Conservation (phyloP, 2,113 vertebrate species). For the Nipponia nippon region DNA sequence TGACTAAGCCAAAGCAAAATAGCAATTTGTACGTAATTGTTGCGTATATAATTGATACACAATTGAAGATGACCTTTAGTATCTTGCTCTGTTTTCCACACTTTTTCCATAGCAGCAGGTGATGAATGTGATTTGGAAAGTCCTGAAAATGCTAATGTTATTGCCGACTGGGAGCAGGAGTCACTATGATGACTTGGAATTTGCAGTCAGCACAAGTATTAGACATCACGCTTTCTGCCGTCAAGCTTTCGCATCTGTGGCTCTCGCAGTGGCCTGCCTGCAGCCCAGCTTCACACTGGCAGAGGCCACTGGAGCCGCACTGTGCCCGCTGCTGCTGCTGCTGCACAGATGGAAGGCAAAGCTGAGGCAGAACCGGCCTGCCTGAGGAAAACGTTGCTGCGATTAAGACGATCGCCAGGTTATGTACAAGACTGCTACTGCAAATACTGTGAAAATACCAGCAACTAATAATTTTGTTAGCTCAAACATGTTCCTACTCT, state of each 20-base stretch:
- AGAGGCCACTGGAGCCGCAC: rapidly evolving
- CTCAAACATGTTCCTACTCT: rapidly evolving
- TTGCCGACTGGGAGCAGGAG: not conserved
- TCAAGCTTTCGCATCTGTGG: rapidly evolving
- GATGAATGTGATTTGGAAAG: not conserved
- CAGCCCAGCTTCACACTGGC: rapidly evolving
- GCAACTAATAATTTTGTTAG: not conserved
- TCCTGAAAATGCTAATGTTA: not conserved
- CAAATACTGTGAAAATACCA: not conserved
- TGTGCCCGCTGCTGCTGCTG: not conserved
- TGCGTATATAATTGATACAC: not conserved
- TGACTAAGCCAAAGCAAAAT: not conserved
- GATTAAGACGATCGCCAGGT: rapidly evolving
- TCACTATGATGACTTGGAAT: rapidly evolving
- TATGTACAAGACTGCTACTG: not conserved
- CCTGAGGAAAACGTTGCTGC: rapidly evolving
- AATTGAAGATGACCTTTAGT: not conserved
- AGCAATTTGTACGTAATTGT: not conserved
- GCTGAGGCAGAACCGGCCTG: rapidly evolving
- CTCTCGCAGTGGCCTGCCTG: rapidly evolving
- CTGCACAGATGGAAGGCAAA: no score
- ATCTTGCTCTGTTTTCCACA: not conserved
- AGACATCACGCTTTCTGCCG: rapidly evolving
- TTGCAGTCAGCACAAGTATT: rapidly evolving
- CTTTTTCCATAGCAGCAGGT: not conserved